Evolutionary conservation across 1,140 invertebrate genomes (phyloP).

Genomic region (Drosophila bocki): DNA sequence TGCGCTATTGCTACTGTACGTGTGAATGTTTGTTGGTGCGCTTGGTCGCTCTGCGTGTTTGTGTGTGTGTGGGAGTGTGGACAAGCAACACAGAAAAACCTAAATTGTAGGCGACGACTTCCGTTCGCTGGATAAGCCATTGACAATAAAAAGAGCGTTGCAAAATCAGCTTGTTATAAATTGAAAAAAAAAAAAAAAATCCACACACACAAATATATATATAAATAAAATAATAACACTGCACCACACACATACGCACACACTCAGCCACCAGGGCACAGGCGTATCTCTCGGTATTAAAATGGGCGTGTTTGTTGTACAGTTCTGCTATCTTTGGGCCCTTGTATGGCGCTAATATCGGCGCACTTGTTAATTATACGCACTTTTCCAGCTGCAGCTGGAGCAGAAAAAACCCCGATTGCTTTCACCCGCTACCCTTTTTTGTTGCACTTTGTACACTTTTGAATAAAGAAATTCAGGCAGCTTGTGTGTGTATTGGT

Average conservation of each 20-base stretch:
- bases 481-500: conserved; percentile 54
- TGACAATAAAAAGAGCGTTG: conserved; percentile 66
- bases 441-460: conserved; percentile 52
- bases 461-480: conserved; percentile 76
- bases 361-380: conserved; percentile 71
- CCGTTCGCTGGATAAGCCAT: conserved; percentile 75
- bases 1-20: conserved; percentile 26
- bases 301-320: conserved; percentile 82
- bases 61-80: conserved; percentile 31
- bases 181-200: conserved; percentile 40
- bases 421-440: conserved; percentile 48
- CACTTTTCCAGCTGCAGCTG: conserved; percentile 50
- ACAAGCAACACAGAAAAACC: conserved; percentile 66
- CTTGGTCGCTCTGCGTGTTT: conserved; percentile 21
- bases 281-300: conserved; percentile 38
- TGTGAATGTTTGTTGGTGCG: conserved; percentile 38
- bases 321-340: conserved; percentile 62
- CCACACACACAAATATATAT: background rate
- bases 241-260: conserved; percentile 28
- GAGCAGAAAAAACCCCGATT: conserved; percentile 29
- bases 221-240: conserved; percentile 22
- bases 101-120: conserved; percentile 82
- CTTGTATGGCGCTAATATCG: background rate
- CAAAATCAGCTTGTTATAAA: conserved; percentile 76
- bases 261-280: conserved; percentile 38